Percentiles rank a stretch among this genome's conserved stretches.
Conservation (phyloP, 2,888 invertebrate genomes). For the Spialia ferax region DNA sequence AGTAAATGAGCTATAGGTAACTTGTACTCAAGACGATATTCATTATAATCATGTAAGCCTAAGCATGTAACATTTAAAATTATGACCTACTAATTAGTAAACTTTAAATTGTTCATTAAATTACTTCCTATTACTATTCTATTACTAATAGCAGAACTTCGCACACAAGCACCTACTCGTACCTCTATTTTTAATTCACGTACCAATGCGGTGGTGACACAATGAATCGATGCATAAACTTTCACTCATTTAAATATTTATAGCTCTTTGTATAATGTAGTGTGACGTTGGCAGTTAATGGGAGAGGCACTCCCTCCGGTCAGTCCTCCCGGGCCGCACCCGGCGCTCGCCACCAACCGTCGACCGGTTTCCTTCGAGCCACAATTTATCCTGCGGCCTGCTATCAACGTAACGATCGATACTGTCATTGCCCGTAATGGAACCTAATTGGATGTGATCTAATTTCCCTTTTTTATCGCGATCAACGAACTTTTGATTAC, state of each 20-base stretch:
- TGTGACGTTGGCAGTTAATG: slow-evolving; percentile 47
- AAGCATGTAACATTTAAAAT: too few species aligned
- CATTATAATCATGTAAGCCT: too few species aligned
- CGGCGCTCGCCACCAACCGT: slow-evolving; percentile 23
- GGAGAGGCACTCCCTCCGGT: slow-evolving; percentile 46
- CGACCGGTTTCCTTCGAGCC: slow-evolving; percentile 19
- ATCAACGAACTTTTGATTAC: slow-evolving; percentile 8
- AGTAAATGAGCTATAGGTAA: too few species aligned
- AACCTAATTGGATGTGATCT: slow-evolving; percentile 21
- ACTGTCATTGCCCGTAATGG: slow-evolving; percentile 22
- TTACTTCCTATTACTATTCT: too few species aligned
- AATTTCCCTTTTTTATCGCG: slow-evolving; percentile 19
- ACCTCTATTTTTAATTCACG: not conserved
- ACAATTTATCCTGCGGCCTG: slow-evolving; percentile 30
- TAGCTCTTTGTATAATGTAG: slow-evolving; percentile 46
- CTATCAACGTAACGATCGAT: slow-evolving; percentile 15
- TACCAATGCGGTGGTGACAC: not conserved
- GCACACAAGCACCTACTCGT: too few species aligned
- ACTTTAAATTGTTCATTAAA: too few species aligned
- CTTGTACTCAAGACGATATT: too few species aligned
- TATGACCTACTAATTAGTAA: too few species aligned
- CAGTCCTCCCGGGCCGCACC: slow-evolving; percentile 43
- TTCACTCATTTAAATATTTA: slow-evolving; percentile 56
- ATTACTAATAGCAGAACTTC: too few species aligned
- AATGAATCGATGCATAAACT: slow-evolving; percentile 46